A percentile compares a stretch with the other conserved stretches of the same genome.
phyloP scores from a whole-genome alignment of 2,113 vertebrate genomes.

The Gymnorhina tibicen region DNA sequence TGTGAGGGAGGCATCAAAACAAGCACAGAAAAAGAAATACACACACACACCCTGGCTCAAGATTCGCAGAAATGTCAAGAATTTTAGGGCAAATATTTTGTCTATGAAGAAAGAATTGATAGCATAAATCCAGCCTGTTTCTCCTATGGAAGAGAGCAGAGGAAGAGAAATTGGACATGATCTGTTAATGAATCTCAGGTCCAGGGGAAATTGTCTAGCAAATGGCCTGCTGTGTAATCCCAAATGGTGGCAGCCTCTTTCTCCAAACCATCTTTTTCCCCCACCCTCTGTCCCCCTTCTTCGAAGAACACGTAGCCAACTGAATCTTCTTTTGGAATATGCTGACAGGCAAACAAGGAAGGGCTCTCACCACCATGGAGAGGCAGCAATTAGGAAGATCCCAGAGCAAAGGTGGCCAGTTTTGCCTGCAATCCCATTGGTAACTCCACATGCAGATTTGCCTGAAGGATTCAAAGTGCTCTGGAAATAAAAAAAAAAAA shows the following conservation, averaged over 20 bases:
- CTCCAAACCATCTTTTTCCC: background rate
- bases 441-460: background rate
- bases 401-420: background rate
- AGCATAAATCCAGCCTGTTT: background rate
- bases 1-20: background rate
- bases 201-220: no score
- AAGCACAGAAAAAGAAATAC: background rate
- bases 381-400: background rate
- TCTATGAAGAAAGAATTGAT: background rate
- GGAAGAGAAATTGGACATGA: background rate
- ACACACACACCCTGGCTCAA: background rate
- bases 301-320: accelerated
- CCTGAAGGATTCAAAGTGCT: background rate
- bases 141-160: background rate
- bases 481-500: background rate
- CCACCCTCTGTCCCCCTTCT: background rate
- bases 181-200: background rate
- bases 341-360: background rate
- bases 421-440: background rate
- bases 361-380: background rate
- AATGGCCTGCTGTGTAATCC: background rate
- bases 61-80: background rate
- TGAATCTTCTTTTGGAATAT: background rate
- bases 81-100: background rate
- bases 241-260: background rate